Conservation (phyloP, 1,140 invertebrate species). For the Drosophila nikananu region DNA sequence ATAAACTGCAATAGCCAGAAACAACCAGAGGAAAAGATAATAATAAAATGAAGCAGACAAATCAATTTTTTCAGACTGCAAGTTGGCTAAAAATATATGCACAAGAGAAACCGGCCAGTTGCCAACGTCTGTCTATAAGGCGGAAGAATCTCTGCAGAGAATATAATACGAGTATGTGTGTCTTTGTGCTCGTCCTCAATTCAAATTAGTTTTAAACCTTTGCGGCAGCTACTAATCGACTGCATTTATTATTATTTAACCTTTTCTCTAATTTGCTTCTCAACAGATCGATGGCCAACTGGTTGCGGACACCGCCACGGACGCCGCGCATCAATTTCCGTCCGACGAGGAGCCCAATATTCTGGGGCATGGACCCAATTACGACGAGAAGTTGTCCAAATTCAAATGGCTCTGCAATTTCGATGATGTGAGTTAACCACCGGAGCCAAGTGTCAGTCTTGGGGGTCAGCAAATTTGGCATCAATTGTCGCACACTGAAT, state of each 20-base stretch:
- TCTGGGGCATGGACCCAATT: conserved; percentile 76
- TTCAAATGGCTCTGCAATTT: conserved; percentile 79
- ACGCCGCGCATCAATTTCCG: conserved; percentile 78
- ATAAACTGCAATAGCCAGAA: conserved; percentile 13
- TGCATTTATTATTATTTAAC: conserved; percentile 3
- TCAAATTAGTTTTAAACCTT: conserved; percentile 48
- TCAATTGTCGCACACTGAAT: conserved; percentile 47
- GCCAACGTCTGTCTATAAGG: conserved; percentile 38
- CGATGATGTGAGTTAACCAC: conserved; percentile 76
- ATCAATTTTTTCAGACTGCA: conserved; percentile 51
- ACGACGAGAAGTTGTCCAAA: conserved; percentile 68
- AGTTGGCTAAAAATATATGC: conserved; percentile 34
- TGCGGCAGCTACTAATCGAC: conserved; percentile 31
- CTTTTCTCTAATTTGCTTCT: conserved; percentile 14
- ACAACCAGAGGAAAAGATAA: conserved; percentile 16
- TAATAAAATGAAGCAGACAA: conserved; percentile 32
- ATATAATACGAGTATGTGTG: not conserved
- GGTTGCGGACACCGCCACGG: conserved; percentile 53
- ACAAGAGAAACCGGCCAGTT: conserved; percentile 28
- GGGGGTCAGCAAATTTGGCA: conserved; percentile 39
- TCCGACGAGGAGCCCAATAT: conserved; percentile 81
- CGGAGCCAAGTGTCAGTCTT: conserved; percentile 1
- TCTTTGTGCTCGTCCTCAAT: conserved; percentile 45
- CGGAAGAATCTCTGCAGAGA: conserved; percentile 34
- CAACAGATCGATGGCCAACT: conserved; percentile 66